These are phyloP conservation scores for Caiman crocodilus DNA, from an alignment of 2,797 vertebrate species.

Conservation along the genomic window DNA sequence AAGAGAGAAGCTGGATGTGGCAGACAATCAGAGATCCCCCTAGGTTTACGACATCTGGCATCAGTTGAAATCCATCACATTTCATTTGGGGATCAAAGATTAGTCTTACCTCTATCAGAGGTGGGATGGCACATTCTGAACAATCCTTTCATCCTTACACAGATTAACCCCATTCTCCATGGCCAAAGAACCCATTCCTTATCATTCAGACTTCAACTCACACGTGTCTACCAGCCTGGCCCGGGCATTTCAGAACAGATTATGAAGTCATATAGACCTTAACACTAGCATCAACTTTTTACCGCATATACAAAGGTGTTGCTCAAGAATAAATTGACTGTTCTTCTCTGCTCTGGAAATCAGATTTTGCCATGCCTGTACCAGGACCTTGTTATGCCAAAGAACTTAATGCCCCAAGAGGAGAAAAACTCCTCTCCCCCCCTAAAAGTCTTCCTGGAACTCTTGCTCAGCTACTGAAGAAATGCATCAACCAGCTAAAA, in stretches of 20 bases:
- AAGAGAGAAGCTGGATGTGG: conserved; percentile 76
- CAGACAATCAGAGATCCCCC: conserved; percentile 79
- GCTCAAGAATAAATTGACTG: neutral
- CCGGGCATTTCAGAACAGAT: conserved; percentile 6
- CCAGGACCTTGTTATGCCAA: neutral
- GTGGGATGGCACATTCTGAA: conserved; percentile 72
- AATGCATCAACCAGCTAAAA: neutral
- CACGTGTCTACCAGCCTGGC: neutral
- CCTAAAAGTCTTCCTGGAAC: neutral
- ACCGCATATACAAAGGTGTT: neutral
- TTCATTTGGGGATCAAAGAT: conserved; percentile 82
- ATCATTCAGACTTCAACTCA: conserved; percentile 37
- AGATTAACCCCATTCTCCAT: conserved; percentile 67
- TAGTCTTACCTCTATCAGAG: conserved; percentile 69
- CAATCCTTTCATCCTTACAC: conserved; percentile 69
- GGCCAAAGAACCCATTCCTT: conserved; percentile 65
- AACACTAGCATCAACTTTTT: neutral
- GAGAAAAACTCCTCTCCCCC: neutral
- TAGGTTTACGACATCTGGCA: conserved; percentile 83
- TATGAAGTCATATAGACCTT: conserved; percentile 25
- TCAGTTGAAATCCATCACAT: conserved; percentile 83
- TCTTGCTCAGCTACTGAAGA: neutral
- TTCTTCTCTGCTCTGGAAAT: neutral
- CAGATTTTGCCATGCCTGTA: neutral
- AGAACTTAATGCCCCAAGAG: neutral